Percentiles rank a stretch among this genome's conserved stretches.
Evolutionary conservation across 2,888 invertebrate species (phyloP).

Genomic region (Octodonta nipae): DNA sequence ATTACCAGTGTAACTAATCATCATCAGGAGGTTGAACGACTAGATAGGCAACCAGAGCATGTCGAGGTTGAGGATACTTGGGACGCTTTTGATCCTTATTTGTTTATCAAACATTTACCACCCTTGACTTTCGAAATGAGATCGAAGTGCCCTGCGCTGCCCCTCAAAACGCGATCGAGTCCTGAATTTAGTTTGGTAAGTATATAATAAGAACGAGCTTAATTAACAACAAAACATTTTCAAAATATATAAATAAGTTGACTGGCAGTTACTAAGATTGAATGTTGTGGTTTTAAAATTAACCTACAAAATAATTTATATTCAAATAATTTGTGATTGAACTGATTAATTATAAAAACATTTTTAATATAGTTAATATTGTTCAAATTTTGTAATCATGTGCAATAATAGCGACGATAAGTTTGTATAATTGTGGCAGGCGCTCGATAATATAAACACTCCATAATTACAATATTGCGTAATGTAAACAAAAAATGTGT

Average conservation of each 20-base stretch:
- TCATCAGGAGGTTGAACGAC: conserved; percentile 24
- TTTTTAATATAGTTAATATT: no score
- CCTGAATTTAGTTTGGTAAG: conserved; percentile 84
- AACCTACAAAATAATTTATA: no score
- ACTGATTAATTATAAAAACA: no score
- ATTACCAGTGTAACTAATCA: conserved; percentile 25
- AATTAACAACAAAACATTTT: conserved; percentile 2
- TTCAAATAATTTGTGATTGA: no score
- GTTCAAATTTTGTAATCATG: no score
- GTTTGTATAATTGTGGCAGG: no score
- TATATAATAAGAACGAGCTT: no score
- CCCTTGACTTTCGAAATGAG: conserved; percentile 66
- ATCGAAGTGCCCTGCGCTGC: conserved; percentile 66
- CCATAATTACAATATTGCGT: no score
- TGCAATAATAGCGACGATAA: no score
- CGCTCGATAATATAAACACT: no score
- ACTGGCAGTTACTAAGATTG: no score
- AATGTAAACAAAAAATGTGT: no score
- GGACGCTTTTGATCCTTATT: conserved; percentile 78
- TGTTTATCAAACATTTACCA: conserved; percentile 83
- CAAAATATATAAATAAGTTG: neutral
- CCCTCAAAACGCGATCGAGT: conserved; percentile 80
- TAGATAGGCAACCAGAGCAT: conserved; percentile 32
- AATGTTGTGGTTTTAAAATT: conserved; percentile 3
- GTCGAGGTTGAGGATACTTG: conserved; percentile 45